Evolutionary conservation across 2,888 invertebrate species (phyloP), one percentile per base, ranked within the genome.

Genomic region (Zootermopsis nevadensis): DNA sequence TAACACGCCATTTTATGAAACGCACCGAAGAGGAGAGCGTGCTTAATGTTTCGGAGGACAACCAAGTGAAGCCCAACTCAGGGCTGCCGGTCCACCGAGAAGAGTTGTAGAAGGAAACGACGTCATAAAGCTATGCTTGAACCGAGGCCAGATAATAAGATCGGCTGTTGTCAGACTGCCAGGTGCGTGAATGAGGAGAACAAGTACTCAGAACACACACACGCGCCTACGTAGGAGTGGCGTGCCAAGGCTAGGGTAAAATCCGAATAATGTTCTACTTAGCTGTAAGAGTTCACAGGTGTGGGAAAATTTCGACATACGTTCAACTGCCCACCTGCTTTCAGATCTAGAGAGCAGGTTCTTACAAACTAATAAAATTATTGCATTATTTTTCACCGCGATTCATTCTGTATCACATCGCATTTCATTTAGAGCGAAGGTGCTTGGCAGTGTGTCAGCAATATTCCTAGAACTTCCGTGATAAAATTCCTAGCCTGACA

Each of bases 221-320:
- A n/a, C 8, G 30, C 27, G 15, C 67, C 69, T 69, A 6, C 69
- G 10, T n/a, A 42, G 74, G 74, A 74, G 74, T 74, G 74, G 74
- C 74, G n/a, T 33, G 74, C 74, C 74, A 74, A 74, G 74, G 74
- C 8, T 42, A 74, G 12, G n/a, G 74, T 38, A 38, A 74, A n/a
- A 38, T n/a, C 38, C 24, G 74, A 74, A 38, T 74, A 38, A 1
- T 74, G 74, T 74, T 74, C 74, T 38, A 74, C 38, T 74, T 38
- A 74, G 42, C 19, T 74, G 31, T 72, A 74, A n/a, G 60, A 12
- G 60, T 27, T 60, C 60, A 60, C n/a, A 27, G n/a, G 60, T 27
- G 60, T n/a, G n/a, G 60, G 27, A 60, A 60, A 48, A 12, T 48
- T 48, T 19, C 3, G 15, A 42, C 38, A 42, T 15, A 15, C 12